Conservation (phyloP, 2,113 vertebrate species). For the Thinocorus orbignyianus region DNA sequence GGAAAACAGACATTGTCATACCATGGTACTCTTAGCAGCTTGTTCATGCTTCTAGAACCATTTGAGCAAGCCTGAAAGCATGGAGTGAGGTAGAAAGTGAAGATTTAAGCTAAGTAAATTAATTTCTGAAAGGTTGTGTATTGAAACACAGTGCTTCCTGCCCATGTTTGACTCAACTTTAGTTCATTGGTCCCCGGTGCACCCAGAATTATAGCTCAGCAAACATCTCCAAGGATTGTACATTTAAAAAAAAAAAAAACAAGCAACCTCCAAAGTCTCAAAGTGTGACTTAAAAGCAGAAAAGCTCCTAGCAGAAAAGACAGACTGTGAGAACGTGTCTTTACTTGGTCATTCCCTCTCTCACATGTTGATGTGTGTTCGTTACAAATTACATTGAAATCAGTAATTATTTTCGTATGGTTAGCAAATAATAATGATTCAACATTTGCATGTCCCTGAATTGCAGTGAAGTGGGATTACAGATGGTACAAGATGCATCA, state of each 20-base stretch:
- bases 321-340: neutral
- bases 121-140: neutral
- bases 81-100: neutral
- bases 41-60: neutral
- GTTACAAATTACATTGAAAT: conserved; percentile 37
- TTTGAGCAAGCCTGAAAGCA: neutral
- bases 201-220: conserved; percentile 47
- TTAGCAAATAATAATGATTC: conserved; percentile 45
- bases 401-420: conserved; percentile 43
- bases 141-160: conserved; percentile 33
- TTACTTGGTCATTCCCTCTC: conserved; percentile 2
- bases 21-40: neutral
- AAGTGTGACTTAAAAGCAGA: conserved; percentile 9
- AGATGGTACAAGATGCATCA: conserved; percentile 40
- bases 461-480: conserved; percentile 31
- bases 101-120: neutral
- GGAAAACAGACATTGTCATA: neutral
- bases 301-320: neutral
- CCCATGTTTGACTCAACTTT: conserved; percentile 31
- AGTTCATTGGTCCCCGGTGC: conserved; percentile 44
- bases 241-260: neutral
- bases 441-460: conserved; percentile 36
- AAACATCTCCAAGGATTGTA: conserved; percentile 37
- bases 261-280: neutral
- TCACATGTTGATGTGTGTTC: neutral